A percentile compares a stretch with the other conserved stretches of the same genome.
These are phyloP conservation scores for Agrypnia vestita DNA, from an alignment of 1,140 invertebrate genomes.

Conservation along the genomic window DNA sequence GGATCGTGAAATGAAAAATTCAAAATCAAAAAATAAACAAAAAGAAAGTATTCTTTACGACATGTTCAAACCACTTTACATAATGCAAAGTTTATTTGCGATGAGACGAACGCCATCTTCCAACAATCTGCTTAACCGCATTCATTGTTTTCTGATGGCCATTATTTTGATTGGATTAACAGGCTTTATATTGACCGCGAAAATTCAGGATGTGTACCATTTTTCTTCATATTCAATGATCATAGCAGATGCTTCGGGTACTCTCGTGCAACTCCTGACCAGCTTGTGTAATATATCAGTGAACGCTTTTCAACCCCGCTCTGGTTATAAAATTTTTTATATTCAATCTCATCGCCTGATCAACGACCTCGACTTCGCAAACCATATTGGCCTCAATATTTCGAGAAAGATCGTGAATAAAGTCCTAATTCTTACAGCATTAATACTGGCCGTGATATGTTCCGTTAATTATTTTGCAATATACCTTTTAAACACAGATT, in stretches of 20 bases:
- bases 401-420: background rate
- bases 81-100: background rate
- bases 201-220: background rate
- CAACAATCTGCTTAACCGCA: background rate
- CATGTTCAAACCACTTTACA: background rate
- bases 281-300: constrained; percentile 7
- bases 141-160: background rate
- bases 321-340: background rate
- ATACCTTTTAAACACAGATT: background rate
- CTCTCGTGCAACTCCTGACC: background rate
- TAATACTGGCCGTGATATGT: background rate
- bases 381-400: background rate
- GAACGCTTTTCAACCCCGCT: background rate
- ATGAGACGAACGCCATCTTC: background rate
- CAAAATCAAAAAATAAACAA: too few species aligned
- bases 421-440: background rate
- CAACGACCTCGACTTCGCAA: background rate
- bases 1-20: too few species aligned
- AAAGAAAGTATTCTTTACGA: background rate
- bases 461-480: background rate
- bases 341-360: background rate
- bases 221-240: background rate
- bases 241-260: background rate
- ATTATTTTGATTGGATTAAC: background rate
- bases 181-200: background rate